A percentile compares a stretch with the other conserved stretches of the same genome.
Evolutionary conservation across 2,797 vertebrate genomes (phyloP).

Genomic region (Odontamblyopus rebecca): DNA sequence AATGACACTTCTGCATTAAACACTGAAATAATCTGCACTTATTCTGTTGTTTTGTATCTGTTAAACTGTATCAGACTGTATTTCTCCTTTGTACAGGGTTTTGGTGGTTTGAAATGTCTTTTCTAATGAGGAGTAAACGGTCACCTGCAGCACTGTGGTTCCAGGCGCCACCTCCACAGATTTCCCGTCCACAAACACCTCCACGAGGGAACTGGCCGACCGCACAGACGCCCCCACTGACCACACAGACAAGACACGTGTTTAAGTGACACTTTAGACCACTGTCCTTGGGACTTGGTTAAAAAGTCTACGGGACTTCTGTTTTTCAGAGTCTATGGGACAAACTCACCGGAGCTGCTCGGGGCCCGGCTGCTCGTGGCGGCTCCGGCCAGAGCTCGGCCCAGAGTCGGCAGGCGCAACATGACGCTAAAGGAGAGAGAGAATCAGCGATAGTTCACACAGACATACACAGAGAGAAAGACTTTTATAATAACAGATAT

Average conservation of each 20-base stretch:
- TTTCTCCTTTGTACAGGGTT: too few relatives aligned
- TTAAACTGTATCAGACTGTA: too few relatives aligned
- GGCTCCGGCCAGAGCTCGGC: constrained; percentile 73
- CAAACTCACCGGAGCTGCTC: constrained; percentile 64
- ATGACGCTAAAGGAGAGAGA: constrained; percentile 62
- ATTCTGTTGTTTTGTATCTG: not conserved
- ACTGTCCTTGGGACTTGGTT: too few relatives aligned
- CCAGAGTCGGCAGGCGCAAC: constrained; percentile 78
- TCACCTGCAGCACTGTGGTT: constrained; percentile 95
- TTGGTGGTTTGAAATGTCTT: too few relatives aligned
- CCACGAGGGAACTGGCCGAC: constrained; percentile 89
- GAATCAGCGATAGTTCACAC: not conserved
- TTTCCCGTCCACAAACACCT: constrained; percentile 95
- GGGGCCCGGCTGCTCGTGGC: constrained; percentile 70
- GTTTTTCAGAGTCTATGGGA: not conserved
- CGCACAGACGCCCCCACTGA: constrained; percentile 82
- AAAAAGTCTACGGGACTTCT: too few relatives aligned
- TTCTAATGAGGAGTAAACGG: too few relatives aligned
- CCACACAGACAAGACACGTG: not conserved
- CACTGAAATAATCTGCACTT: too few relatives aligned
- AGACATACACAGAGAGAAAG: not conserved
- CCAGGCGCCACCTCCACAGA: constrained; percentile 90
- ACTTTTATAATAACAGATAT: not conserved
- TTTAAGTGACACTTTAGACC: too few relatives aligned
- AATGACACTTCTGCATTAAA: too few relatives aligned